Base-by-base conservation (phyloP, 1,140 invertebrate species). In the Thereuonema tuberculata region DNA sequence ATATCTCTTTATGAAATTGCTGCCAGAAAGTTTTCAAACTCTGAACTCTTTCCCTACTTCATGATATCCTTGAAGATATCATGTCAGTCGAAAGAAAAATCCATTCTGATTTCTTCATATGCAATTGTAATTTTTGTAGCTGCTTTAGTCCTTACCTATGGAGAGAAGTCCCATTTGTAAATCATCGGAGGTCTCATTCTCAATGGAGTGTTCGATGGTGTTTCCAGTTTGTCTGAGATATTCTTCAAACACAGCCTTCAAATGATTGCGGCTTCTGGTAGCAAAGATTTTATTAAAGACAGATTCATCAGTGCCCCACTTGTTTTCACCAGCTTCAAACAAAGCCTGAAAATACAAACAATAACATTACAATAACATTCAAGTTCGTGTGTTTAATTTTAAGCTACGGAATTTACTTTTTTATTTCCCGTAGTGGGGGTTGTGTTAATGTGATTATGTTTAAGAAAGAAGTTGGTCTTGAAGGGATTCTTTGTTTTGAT, bases 291-390 rank as follows among this genome's bases (percentile, higher is more conserved):
- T 75, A 68, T 90, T 92, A 73, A 93, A 92, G 17, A 81, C 78
- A 2, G 85, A 87, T 70, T 93, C 89, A 66, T 93, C 89, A 1
- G 89, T 92, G 48, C 89, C 89, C 83, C 85, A 74, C 70, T 82
- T 82, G 58, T 72, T 80, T 69, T 84, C 59, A 29, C 59, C 59
- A 53, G 59, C 59, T 31, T 54, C 23, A n/a, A 50, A 54, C n/a
- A 60, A 28, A 5, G 12, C 27, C 59, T 60, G 29, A 2, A 54
- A 54, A 28, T 9, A 37, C 31, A 5, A 37, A 37, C n/a, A n/a
- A n/a, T n/a, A n/a, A n/a, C n/a, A n/a, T n/a, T n/a, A n/a, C n/a
- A n/a, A n/a, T n/a, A n/a, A n/a, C n/a, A n/a, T n/a, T n/a, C n/a
- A n/a, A n/a, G n/a, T n/a, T n/a, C n/a, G n/a, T n/a, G n/a, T n/a